Evolutionary conservation across 2,797 vertebrate genomes (phyloP).

Genomic region (Lacerta bilineata): DNA sequence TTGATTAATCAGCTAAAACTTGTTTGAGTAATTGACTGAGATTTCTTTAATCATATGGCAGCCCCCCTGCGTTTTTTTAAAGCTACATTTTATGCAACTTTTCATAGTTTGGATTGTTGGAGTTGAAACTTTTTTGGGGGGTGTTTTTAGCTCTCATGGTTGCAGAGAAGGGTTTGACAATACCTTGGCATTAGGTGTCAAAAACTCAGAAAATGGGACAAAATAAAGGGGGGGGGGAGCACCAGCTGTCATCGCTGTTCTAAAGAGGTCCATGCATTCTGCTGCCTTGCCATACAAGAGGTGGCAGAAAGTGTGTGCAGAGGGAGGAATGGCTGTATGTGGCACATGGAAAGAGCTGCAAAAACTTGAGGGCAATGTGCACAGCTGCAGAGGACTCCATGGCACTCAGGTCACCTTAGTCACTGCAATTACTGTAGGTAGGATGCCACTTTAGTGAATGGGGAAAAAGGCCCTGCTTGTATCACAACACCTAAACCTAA

Average conservation of each 20-base stretch:
- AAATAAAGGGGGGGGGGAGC: background rate
- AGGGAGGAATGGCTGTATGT: background rate
- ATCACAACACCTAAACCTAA: background rate
- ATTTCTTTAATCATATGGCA: background rate
- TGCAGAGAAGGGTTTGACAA: background rate
- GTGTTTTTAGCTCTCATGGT: background rate
- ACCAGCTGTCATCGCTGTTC: background rate
- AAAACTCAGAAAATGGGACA: background rate
- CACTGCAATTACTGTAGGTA: background rate
- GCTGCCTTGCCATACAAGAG: background rate
- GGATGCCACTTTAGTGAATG: background rate
- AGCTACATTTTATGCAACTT: background rate
- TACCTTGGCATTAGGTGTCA: background rate
- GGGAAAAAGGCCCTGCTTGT: background rate
- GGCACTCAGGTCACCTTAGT: background rate
- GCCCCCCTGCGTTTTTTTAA: too few relatives aligned
- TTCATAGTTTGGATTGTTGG: background rate
- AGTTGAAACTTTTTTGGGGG: background rate
- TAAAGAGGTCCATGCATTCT: background rate
- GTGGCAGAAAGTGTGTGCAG: background rate
- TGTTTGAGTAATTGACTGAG: background rate
- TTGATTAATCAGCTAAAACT: background rate
- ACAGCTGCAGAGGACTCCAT: background rate
- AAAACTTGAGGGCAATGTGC: background rate
- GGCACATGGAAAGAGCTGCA: background rate